Evolutionary conservation across 1,140 invertebrate genomes (phyloP).

Genomic region (Periplaneta americana): DNA sequence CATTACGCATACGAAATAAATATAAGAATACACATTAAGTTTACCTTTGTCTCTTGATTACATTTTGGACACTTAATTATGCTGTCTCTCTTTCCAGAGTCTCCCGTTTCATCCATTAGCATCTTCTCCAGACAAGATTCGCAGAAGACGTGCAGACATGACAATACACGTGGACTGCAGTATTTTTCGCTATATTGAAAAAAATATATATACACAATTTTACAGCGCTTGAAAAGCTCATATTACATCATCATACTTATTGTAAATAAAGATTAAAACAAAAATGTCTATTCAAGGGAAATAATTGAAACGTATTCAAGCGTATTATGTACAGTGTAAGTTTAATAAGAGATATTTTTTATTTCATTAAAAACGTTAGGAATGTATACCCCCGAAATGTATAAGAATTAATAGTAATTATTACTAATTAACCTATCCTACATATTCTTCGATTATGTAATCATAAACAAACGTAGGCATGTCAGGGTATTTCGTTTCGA

Average conservation of each 20-base stretch:
- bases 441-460: no score
- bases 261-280: no score
- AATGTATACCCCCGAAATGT: no score
- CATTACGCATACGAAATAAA: background rate
- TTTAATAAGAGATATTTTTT: no score
- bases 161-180: slow-evolving; percentile 74
- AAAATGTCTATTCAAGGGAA: no score
- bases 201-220: slow-evolving; percentile 24
- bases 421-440: no score
- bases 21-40: slow-evolving; percentile 7
- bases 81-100: slow-evolving; percentile 49
- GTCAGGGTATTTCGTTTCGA: no score
- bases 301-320: no score
- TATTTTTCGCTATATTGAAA: slow-evolving; percentile 56
- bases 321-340: no score
- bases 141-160: slow-evolving; percentile 91
- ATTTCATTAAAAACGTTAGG: no score
- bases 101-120: slow-evolving; percentile 60
- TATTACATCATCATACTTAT: background rate
- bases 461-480: no score
- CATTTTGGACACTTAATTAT: slow-evolving; percentile 64
- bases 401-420: no score
- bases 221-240: background rate
- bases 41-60: slow-evolving; percentile 73
- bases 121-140: slow-evolving; percentile 80